These are phyloP conservation scores for Drosophila trapezifrons DNA, from an alignment of 1,140 invertebrate species.

Conservation along the genomic window DNA sequence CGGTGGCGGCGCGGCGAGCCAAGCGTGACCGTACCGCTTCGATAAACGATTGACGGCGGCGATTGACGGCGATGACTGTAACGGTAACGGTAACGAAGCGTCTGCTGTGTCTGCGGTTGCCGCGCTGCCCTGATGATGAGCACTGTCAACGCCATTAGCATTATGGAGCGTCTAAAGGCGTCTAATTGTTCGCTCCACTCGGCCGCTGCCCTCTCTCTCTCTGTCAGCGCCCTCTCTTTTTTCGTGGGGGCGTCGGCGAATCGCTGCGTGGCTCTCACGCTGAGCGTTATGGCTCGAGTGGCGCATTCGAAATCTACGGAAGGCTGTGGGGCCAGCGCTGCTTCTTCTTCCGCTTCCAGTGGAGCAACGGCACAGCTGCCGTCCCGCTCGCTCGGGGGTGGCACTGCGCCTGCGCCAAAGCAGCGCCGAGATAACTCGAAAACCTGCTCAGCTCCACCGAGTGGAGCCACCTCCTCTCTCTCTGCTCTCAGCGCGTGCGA, in stretches of 20 bases:
- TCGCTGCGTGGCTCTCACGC: conserved; percentile 47
- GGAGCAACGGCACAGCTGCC: conserved; percentile 31
- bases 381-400: conserved; percentile 47
- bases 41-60: conserved; percentile 61
- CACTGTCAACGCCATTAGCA: conserved; percentile 83
- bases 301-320: conserved; percentile 42
- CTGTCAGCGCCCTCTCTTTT: background rate
- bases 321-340: conserved; percentile 38
- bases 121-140: conserved; percentile 69
- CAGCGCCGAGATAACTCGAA: conserved; percentile 54
- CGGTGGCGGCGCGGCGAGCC: conserved; percentile 41
- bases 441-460: conserved; percentile 62
- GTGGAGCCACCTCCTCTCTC: conserved; percentile 41
- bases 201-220: conserved; percentile 11
- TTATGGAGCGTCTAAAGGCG: conserved; percentile 78
- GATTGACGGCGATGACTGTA: conserved; percentile 24
- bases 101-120: conserved; percentile 53
- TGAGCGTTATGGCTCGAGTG: conserved; percentile 66
- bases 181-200: conserved; percentile 69
- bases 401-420: conserved; percentile 69
- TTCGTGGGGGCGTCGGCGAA: conserved; percentile 62
- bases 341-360: conserved; percentile 60
- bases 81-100: conserved; percentile 35
- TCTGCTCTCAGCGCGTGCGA: conserved; percentile 1
- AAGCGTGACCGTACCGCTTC: conserved; percentile 79